Evolutionary conservation across 2,888 invertebrate genomes (phyloP), one percentile per base, ranked within the genome.

Genomic region (Hirtodrosophila alboralis): DNA sequence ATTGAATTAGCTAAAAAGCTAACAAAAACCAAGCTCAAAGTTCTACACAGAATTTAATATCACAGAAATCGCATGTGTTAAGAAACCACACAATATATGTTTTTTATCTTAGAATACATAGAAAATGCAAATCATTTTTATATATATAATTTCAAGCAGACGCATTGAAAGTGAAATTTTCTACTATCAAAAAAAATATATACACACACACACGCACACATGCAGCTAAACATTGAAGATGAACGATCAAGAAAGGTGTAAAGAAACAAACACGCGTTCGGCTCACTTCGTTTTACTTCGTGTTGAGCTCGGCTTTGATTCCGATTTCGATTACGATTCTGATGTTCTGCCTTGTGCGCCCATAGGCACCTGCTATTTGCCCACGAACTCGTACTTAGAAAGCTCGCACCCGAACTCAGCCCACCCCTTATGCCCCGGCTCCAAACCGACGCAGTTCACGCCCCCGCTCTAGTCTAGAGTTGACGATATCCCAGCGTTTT

Each of bases 81-180:
- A 18, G 2, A 5, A 18, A 18, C 18, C 18, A 18, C 3, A 18
- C 18, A 18, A 5, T n/a, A 18, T 18, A 18, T 5, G 18, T 18
- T 5, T 18, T 3, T 5, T 18, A 18, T 5, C 18, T 18, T 18
- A 18, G 18, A 18, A 18, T 18, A 18, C 1, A 4, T 21, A 16
- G 37, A 51, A 53, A 47, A 45, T 51, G 53, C 48, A 53, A 59
- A 54, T 38, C 37, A 67, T 54, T 12, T n/a, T n/a, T n/a, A n/a
- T 44, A 37, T 27, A 5, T 16, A 33, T 36, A 41, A 30, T 60
- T 60, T 36, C 8, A 16, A 21, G 61, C 2, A 23, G 6, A 23
- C 6, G 6, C 5, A 23, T 30, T 48, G 76, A 71, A 71, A 71
- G 71, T 71, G 71, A 71, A 76, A 71, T 45, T 56, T 41, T 12